Percentiles rank a stretch among this genome's conserved stretches.
Conservation (phyloP, 2,888 invertebrate genomes). For the Anticlea derivata region DNA sequence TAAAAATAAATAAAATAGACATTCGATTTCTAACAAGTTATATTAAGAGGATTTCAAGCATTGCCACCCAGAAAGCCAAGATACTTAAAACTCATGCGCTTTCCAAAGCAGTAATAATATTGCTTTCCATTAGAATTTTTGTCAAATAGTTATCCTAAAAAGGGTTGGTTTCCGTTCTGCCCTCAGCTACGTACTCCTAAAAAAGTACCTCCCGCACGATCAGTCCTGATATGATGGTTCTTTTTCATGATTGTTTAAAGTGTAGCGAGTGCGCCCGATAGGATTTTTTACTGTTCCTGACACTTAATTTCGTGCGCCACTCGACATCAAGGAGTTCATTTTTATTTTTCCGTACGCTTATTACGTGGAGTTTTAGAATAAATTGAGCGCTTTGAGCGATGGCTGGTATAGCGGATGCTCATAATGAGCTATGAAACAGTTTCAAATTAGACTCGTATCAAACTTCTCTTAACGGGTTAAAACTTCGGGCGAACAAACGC, state of each 20-base stretch:
- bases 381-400: conserved; percentile 12
- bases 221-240: conserved; percentile 19
- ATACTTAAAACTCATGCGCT: too few species aligned
- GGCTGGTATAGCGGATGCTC: conserved; percentile 8
- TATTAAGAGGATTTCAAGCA: too few species aligned
- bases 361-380: conserved; percentile 6
- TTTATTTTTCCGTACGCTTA: conserved; percentile 18
- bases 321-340: conserved; percentile 47
- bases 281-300: conserved; percentile 74
- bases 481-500: too few species aligned
- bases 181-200: conserved; percentile 3
- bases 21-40: too few species aligned
- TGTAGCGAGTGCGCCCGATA: conserved; percentile 70
- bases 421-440: background rate
- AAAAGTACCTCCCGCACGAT: conserved; percentile 11
- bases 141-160: too few species aligned
- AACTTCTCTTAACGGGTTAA: background rate
- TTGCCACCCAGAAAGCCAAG: too few species aligned
- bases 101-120: too few species aligned
- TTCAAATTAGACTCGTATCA: conserved; percentile 1
- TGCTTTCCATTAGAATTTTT: too few species aligned
- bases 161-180: background rate
- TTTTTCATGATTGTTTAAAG: conserved; percentile 69
- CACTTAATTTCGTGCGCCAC: conserved; percentile 73
- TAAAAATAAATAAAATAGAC: too few species aligned